phyloP scores from a whole-genome alignment of 2,888 invertebrate genomes.

The Meiosimyza decipiens region DNA sequence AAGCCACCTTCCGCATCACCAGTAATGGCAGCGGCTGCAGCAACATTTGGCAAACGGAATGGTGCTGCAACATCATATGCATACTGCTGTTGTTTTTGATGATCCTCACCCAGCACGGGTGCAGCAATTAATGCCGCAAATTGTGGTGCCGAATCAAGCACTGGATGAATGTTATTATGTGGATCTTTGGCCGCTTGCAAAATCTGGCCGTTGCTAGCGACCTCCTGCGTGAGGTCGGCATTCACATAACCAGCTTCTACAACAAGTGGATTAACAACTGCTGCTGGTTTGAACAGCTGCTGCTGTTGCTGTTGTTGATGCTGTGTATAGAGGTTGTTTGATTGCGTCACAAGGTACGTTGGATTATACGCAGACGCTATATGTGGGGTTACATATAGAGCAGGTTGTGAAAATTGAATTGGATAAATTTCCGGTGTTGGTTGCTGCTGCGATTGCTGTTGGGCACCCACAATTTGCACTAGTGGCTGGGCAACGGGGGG shows the following conservation, averaged over 20 bases:
- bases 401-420: conserved; percentile 66
- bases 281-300: conserved; percentile 69
- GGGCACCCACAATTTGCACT: conserved; percentile 63
- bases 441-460: conserved; percentile 52
- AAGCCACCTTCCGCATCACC: conserved; percentile 59
- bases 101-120: conserved; percentile 55
- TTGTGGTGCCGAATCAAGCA: conserved; percentile 58
- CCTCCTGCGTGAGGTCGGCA: conserved; percentile 62
- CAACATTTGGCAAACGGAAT: conserved; percentile 57
- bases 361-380: conserved; percentile 64
- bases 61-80: conserved; percentile 51
- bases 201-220: conserved; percentile 65
- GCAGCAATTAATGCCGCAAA: conserved; percentile 63
- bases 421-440: conserved; percentile 68
- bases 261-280: conserved; percentile 60
- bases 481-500: conserved; percentile 58
- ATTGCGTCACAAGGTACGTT: conserved; percentile 65
- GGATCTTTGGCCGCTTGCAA: conserved; percentile 61
- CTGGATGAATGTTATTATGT: conserved; percentile 58
- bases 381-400: conserved; percentile 58
- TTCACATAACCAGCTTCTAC: conserved; percentile 55
- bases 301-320: conserved; percentile 65
- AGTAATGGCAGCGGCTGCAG: conserved; percentile 42
- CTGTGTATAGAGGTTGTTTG: conserved; percentile 65
- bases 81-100: conserved; percentile 31